Percentiles rank a stretch among this genome's conserved stretches.
phyloP scores from a whole-genome alignment of 2,113 vertebrate genomes.

The Seriola aureovittata region DNA sequence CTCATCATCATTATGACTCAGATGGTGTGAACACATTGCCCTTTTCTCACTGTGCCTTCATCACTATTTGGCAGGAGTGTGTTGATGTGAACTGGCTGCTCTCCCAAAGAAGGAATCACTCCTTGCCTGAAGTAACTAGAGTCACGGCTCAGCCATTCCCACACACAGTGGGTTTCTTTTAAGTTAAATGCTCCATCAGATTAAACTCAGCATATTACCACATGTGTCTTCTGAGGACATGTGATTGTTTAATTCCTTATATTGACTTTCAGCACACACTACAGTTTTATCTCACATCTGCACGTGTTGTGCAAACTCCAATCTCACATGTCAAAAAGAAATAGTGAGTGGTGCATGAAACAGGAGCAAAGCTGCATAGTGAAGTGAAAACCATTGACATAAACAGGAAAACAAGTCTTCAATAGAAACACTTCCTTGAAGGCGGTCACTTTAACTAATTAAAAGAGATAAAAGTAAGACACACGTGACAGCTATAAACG shows the following conservation, averaged over 20 bases:
- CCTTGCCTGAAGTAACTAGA: not conserved
- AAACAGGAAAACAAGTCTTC: too few relatives aligned
- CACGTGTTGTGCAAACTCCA: too few relatives aligned
- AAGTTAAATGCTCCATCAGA: conserved; percentile 7
- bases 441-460: too few relatives aligned
- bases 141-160: not conserved
- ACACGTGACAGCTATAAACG: too few relatives aligned
- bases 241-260: not conserved
- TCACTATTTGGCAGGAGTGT: conserved; percentile 17
- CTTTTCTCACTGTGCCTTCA: not conserved
- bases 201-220: not conserved
- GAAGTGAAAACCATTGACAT: too few relatives aligned
- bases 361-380: not conserved
- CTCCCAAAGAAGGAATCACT: not conserved
- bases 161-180: not conserved
- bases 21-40: not conserved
- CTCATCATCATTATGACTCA: not conserved
- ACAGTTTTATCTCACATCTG: not conserved
- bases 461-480: too few relatives aligned
- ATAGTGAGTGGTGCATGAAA: not conserved
- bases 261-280: not conserved
- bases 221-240: not conserved
- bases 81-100: conserved; percentile 5
- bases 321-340: not conserved
- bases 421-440: too few relatives aligned